Conservation (phyloP, 2,888 invertebrate genomes). For the Polydrusus pterygomalis region DNA sequence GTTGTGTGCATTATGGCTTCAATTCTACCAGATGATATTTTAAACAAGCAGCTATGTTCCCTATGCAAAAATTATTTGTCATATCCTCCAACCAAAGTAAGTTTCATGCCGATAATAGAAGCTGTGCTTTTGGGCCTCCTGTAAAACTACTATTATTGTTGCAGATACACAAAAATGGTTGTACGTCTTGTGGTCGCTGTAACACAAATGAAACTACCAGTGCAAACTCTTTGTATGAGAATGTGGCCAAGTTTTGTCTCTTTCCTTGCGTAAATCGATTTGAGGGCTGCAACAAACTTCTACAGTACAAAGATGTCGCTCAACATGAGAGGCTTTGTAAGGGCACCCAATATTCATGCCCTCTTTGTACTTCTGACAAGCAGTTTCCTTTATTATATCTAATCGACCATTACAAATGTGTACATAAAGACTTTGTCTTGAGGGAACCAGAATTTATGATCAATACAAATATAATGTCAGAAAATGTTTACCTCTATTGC, state of each 20-base stretch:
- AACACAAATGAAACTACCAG: neutral
- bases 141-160: neutral
- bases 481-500: neutral
- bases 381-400: slow-evolving; percentile 5
- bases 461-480: neutral
- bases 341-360: neutral
- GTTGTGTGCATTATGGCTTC: neutral
- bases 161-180: neutral
- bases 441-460: neutral
- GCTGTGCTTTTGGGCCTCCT: neutral
- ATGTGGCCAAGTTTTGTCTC: neutral
- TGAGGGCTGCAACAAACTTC: slow-evolving; percentile 23
- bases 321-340: slow-evolving; percentile 14
- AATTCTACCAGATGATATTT: slow-evolving; percentile 17
- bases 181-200: slow-evolving; percentile 15
- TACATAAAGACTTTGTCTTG: slow-evolving; percentile 11
- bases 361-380: neutral
- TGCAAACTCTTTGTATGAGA: slow-evolving; percentile 13
- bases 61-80: slow-evolving; percentile 13
- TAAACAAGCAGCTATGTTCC: slow-evolving; percentile 13
- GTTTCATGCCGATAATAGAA: neutral
- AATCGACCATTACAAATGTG: slow-evolving; percentile 5
- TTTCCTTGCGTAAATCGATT: slow-evolving; percentile 26
- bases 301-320: slow-evolving; percentile 1
- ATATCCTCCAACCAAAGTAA: slow-evolving; percentile 7